These are phyloP conservation scores for Nipponia nippon DNA, from an alignment of 2,113 vertebrate species.

Conservation along the genomic window DNA sequence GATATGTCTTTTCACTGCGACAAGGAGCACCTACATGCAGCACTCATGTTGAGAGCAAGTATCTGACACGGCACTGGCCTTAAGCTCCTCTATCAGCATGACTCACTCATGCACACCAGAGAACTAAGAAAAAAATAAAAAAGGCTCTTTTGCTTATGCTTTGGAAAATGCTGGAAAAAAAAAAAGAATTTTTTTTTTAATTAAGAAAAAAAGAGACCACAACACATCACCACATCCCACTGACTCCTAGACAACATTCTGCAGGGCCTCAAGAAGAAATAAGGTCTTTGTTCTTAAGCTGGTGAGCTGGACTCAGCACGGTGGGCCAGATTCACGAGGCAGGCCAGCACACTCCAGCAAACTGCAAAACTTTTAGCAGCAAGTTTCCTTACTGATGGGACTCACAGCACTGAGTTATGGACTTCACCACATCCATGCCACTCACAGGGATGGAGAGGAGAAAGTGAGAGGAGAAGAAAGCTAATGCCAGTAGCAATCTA, in stretches of 20 bases:
- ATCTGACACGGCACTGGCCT: not conserved
- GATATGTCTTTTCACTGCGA: not conserved
- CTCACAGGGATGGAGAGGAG: not conserved
- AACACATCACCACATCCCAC: not conserved
- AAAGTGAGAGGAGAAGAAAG: not conserved
- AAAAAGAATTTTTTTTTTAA: not conserved
- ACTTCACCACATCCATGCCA: not conserved
- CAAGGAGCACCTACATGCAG: not conserved
- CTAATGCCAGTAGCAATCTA: not conserved
- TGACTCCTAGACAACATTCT: not conserved
- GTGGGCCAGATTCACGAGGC: not conserved
- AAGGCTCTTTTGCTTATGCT: not conserved
- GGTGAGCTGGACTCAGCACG: not conserved
- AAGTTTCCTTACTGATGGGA: not conserved
- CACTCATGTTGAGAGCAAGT: not conserved
- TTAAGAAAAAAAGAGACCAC: not conserved
- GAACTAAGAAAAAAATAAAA: not conserved
- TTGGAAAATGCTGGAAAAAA: not conserved
- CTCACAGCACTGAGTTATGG: not conserved
- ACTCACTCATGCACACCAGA: not conserved
- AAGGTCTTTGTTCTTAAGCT: not conserved
- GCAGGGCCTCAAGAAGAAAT: not conserved
- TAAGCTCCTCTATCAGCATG: not conserved
- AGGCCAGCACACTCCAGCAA: not conserved
- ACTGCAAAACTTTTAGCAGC: not conserved